Evolutionary conservation across 2,113 vertebrate species (phyloP).

Genomic region (Notiomystis cincta): DNA sequence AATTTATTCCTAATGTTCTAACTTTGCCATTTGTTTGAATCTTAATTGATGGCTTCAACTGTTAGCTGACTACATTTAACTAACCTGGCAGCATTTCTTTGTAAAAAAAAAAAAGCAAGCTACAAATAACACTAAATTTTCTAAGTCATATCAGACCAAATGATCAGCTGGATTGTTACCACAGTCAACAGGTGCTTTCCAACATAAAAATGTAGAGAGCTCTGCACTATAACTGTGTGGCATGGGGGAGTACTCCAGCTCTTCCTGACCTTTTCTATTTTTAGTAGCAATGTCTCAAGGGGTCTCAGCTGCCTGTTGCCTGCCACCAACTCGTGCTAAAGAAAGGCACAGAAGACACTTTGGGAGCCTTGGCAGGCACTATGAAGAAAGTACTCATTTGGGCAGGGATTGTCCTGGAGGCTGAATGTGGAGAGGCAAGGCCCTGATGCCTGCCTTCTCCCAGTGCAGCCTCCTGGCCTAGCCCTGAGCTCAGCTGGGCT

Average conservation of each 20-base stretch:
- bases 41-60: background rate
- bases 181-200: background rate
- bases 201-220: background rate
- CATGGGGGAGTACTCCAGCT: background rate
- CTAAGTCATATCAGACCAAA: background rate
- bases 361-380: background rate
- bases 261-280: background rate
- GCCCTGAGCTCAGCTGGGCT: background rate
- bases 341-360: background rate
- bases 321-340: background rate
- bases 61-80: background rate
- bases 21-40: conserved; percentile 5
- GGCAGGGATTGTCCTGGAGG: background rate
- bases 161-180: background rate
- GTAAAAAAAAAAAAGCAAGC: background rate
- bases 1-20: background rate
- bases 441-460: background rate
- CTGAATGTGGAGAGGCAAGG: background rate
- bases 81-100: background rate
- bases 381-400: too few relatives aligned
- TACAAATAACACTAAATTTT: background rate
- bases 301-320: background rate
- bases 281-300: background rate
- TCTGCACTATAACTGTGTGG: background rate
- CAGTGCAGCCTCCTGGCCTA: background rate